Base-by-base conservation (phyloP, 1,140 invertebrate species). In the Lepidurus apus region DNA sequence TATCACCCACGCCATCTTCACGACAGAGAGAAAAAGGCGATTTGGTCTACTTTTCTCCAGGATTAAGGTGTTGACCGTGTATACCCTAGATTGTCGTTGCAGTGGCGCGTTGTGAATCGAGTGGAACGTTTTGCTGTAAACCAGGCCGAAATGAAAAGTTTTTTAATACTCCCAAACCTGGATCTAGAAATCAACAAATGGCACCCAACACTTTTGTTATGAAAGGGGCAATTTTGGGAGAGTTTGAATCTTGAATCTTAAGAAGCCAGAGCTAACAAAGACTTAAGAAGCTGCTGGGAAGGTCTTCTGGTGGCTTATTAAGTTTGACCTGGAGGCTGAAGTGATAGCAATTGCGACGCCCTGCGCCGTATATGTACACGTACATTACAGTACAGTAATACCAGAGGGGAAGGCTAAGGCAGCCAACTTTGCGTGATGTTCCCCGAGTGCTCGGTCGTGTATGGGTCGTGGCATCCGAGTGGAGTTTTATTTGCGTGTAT, bases 31-130 rank as follows among this genome's bases (percentile, higher is more conserved):
- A 65, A 65, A 65, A 65, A 21, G 17, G n/a, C 53, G 21, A 65
- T 21, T 21, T 65, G 53, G 8, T n/a, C 53, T 65, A 65, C n/a
- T 65, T 65, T 65, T 65, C 53, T 17, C 53, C 6, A 21, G 13
- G 53, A 65, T 65, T 65, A 65, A 65, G 53, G 10, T 65, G 53
- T 65, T 65, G 53, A 65, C 17, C 53, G 53, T 65, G 9, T 65
- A 7, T 65, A 11, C 53, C 53, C 13, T 9, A 17, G 53, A 65
- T 65, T 17, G 17, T 7, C 21, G 3, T n/a, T 13, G 13, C 53
- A 65, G 53, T 65, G 53, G 21, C 53, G 53, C 21, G 17, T 65
- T 65, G 53, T 21, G 53, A 65, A 21, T 65, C 53, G 21, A 65
- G 53, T 65, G 53, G 53, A 65, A 65, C 53, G 53, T 65, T 65